Evolutionary conservation across 1,140 invertebrate genomes (phyloP), one percentile per base, ranked within the genome.

Genomic region (Leptinotarsa texana): DNA sequence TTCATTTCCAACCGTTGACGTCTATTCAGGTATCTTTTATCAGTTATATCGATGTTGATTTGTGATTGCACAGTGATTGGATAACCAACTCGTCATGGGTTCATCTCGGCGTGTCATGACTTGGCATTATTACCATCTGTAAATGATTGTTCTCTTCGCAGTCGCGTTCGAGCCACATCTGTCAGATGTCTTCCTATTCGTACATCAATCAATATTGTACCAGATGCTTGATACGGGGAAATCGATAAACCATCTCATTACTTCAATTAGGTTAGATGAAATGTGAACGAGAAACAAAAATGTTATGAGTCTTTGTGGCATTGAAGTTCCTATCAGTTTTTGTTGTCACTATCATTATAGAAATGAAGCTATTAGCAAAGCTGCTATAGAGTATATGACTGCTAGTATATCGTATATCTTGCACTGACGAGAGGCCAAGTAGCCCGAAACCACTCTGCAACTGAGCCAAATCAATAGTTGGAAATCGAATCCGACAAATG

Each of bases 21-120:
- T 69, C 68, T 49, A 49, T 69, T 51, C 68, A 18, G 68, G 21
- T 42, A 42, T 57, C 18, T n/a, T 49, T 69, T 51, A 69, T 69
- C 68, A 18, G 68, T 69, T 49, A 57, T 21, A 66, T 51, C 66
- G 62, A 71, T 73, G 65, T 72, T 75, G 77, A 75, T 78, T 75
- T 75, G 74, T 73, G 74, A 78, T 78, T 57, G 71, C 66, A 49
- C 68, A 71, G 66, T 75, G 73, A 78, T 78, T 75, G 62, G 77
- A 65, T 75, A 75, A 75, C 77, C 48, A 22, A 48, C 73, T 73
- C 74, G 74, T 78, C 77, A 73, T 73, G 72, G 73, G 74, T 75
- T 78, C 73, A 78, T 74, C 73, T 74, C 73, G 65, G 74, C 66
- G 74, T 71, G 74, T 69, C 70, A 67, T 78, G 77, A 78, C 77